These are phyloP conservation scores for Bradynema listronoti DNA, from an alignment of 1,140 invertebrate genomes.

Conservation along the genomic window DNA sequence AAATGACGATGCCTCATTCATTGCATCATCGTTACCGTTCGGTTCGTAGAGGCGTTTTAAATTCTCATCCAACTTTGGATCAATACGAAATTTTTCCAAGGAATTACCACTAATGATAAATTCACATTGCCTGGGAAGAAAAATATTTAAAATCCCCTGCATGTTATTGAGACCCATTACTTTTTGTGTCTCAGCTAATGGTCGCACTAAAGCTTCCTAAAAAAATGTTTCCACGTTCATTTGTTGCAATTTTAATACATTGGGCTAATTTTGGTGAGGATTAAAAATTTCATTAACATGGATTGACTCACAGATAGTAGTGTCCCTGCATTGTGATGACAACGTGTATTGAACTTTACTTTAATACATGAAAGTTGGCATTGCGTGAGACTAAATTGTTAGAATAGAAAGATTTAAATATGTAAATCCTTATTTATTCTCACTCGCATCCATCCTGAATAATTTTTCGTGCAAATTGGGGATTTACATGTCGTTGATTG, in stretches of 20 bases:
- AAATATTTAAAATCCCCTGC: constrained; percentile 13
- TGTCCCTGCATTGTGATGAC: constrained; percentile 19
- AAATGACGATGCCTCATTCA: no score
- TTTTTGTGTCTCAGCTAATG: constrained; percentile 22
- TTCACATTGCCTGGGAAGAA: constrained; percentile 13
- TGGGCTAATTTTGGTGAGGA: no score
- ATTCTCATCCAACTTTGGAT: constrained; percentile 19
- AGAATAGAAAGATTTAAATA: no score
- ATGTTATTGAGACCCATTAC: constrained; percentile 17
- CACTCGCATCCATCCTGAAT: constrained; percentile 24
- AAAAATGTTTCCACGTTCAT: neutral
- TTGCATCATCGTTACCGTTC: no score
- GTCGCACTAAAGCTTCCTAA: constrained; percentile 22
- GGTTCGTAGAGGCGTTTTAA: constrained; percentile 15
- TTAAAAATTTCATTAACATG: neutral
- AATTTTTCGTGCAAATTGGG: constrained; percentile 4
- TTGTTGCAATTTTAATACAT: no score
- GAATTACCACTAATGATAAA: constrained; percentile 11
- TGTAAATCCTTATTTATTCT: no score
- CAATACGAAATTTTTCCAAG: constrained; percentile 20
- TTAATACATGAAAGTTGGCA: no score
- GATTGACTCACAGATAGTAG: constrained; percentile 14
- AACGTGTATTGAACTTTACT: constrained; percentile 2
- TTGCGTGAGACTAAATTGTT: constrained; percentile 3
- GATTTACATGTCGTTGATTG: constrained; percentile 3